These are phyloP conservation scores for Erythrocercus mccallii DNA, from an alignment of 2,113 vertebrate genomes.

Conservation along the genomic window DNA sequence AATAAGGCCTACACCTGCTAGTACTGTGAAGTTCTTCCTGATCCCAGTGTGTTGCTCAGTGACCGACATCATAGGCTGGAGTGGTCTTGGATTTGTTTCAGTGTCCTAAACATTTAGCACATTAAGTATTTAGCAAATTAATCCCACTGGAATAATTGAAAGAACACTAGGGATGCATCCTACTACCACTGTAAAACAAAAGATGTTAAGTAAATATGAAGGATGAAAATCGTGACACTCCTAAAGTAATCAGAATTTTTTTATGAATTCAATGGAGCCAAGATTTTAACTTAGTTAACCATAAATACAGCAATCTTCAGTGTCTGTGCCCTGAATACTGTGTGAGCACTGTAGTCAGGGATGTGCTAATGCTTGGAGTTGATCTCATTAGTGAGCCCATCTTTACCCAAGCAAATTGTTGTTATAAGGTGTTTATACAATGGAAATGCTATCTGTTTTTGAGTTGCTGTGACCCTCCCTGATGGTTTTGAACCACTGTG, in stretches of 20 bases:
- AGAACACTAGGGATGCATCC: background rate
- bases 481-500: background rate
- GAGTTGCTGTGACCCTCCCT: background rate
- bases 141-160: background rate
- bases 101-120: background rate
- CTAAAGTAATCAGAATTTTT: background rate
- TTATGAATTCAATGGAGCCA: background rate
- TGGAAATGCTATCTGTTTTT: background rate
- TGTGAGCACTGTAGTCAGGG: background rate
- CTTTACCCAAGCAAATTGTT: background rate
- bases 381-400: background rate
- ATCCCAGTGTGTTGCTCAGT: background rate
- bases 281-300: background rate
- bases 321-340: background rate
- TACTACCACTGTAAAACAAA: background rate
- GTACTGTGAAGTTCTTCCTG: background rate
- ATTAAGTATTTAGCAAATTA: background rate
- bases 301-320: background rate
- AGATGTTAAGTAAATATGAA: background rate
- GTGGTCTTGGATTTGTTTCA: constrained; percentile 20
- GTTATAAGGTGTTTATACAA: background rate
- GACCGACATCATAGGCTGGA: background rate
- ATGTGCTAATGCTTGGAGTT: background rate
- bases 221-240: background rate
- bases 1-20: constrained; percentile 52